Evolutionary conservation across 37 sponge, comb jelly and placozoan species (phyloP).

Genomic region (Cladorhizidae sp.): DNA sequence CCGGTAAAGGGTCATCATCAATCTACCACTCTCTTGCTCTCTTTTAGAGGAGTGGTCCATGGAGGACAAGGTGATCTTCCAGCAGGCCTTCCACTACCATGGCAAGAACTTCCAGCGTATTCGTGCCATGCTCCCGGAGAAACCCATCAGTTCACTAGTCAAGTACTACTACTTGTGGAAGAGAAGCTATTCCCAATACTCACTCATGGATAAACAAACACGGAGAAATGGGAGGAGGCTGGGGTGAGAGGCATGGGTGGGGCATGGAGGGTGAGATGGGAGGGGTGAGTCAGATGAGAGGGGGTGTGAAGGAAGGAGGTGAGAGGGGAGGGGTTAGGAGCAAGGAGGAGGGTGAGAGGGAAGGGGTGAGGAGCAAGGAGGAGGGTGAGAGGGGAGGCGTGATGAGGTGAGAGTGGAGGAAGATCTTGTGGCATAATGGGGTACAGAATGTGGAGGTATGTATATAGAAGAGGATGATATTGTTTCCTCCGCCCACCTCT

Average conservation of each 20-base stretch:
- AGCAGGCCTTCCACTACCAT: constrained; percentile 81
- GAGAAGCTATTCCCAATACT: constrained; percentile 57
- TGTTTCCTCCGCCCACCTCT: neutral
- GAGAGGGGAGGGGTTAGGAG: no score
- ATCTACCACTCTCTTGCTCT: neutral
- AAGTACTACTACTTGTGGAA: constrained; percentile 89
- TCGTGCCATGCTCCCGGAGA: constrained; percentile 79
- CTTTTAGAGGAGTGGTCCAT: constrained; percentile 75
- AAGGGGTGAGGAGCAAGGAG: no score
- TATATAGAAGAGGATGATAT: no score
- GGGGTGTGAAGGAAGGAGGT: no score
- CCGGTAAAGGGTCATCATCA: neutral
- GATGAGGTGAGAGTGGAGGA: no score
- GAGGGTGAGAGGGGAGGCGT: no score
- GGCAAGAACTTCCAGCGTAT: constrained; percentile 88
- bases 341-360: neutral
- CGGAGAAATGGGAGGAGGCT: constrained; percentile 43
- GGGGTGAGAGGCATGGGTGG: constrained; percentile 10
- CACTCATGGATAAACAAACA: constrained; percentile 78
- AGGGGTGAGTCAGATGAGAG: no score
- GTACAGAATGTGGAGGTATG: no score
- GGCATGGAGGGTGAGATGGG: neutral
- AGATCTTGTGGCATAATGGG: no score
- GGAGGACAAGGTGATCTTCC: constrained; percentile 88
- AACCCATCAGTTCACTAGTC: constrained; percentile 76